phyloP scores from a whole-genome alignment of 2,888 invertebrate genomes.

The Drosophila merina region DNA sequence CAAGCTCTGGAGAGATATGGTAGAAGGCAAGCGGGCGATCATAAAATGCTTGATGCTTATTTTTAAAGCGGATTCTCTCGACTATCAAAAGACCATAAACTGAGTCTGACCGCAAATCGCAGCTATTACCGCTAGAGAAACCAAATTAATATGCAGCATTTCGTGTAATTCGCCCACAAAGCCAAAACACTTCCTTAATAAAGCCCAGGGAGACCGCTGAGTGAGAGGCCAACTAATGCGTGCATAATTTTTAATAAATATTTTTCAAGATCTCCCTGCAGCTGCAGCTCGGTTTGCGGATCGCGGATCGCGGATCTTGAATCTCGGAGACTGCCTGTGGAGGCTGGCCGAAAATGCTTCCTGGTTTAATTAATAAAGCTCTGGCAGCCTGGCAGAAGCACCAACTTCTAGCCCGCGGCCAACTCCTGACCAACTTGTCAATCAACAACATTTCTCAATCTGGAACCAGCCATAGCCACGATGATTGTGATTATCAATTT shows the following conservation, averaged over 20 bases:
- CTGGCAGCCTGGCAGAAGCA: slow-evolving; percentile 15
- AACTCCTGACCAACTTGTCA: slow-evolving; percentile 60
- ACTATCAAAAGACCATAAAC: slow-evolving; percentile 67
- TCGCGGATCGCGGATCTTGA: neutral
- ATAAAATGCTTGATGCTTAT: slow-evolving; percentile 41
- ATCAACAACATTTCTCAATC: slow-evolving; percentile 69
- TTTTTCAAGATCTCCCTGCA: slow-evolving; percentile 71
- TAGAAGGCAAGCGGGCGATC: slow-evolving; percentile 28
- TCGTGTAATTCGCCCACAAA: slow-evolving; percentile 68
- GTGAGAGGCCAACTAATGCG: slow-evolving; percentile 64
- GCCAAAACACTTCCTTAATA: slow-evolving; percentile 73
- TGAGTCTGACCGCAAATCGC: slow-evolving; percentile 47
- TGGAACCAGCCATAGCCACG: slow-evolving; percentile 27
- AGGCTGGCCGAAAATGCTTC: slow-evolving; percentile 70
- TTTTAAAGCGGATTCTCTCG: slow-evolving; percentile 60
- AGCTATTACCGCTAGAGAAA: slow-evolving; percentile 48
- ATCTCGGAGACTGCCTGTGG: slow-evolving; percentile 32
- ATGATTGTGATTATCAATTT: slow-evolving; percentile 73
- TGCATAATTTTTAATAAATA: slow-evolving; percentile 80
- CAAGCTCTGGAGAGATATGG: neutral
- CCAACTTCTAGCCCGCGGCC: neutral
- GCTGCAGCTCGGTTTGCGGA: slow-evolving; percentile 32
- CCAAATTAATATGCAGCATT: slow-evolving; percentile 69
- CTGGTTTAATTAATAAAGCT: slow-evolving; percentile 80
- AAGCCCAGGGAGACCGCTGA: slow-evolving; percentile 30